Percentiles rank a stretch among this genome's conserved stretches.
These are phyloP conservation scores for Electrona antarctica DNA, from an alignment of 2,113 vertebrate genomes.

Conservation along the genomic window DNA sequence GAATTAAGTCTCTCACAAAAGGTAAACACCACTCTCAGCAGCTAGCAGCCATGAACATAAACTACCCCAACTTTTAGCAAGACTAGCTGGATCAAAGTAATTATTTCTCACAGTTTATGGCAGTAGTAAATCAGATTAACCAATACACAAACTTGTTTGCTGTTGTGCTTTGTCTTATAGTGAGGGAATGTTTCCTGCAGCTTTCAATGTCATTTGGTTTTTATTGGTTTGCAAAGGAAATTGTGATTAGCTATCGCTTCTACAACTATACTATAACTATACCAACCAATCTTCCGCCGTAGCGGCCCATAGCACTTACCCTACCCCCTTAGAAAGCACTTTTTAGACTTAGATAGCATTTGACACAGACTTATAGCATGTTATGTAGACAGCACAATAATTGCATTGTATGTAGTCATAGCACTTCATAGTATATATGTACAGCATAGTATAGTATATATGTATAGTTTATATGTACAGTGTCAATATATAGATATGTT, in stretches of 20 bases:
- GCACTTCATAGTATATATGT: too few species aligned
- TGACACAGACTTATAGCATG: too few species aligned
- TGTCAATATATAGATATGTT: too few species aligned
- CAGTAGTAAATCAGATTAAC: neutral
- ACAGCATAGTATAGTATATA: too few species aligned
- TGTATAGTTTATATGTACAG: too few species aligned
- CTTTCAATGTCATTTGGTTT: neutral
- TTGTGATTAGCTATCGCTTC: neutral
- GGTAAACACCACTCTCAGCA: slow-evolving; percentile 15
- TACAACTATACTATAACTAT: too few species aligned
- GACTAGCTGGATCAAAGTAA: neutral
- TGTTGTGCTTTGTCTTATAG: neutral
- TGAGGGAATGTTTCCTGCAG: neutral
- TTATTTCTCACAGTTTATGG: neutral
- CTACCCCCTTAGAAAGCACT: too few species aligned
- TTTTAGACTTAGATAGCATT: too few species aligned
- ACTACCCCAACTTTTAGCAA: neutral
- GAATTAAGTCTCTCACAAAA: slow-evolving; percentile 27
- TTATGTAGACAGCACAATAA: too few species aligned
- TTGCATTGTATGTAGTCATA: too few species aligned
- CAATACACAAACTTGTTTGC: neutral
- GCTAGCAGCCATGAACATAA: slow-evolving; percentile 2
- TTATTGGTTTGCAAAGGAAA: neutral
- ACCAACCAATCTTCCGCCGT: too few species aligned
- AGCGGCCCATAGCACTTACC: too few species aligned